Conservation (phyloP, 2,797 vertebrate genomes). For the Coccyzus lansbergi region DNA sequence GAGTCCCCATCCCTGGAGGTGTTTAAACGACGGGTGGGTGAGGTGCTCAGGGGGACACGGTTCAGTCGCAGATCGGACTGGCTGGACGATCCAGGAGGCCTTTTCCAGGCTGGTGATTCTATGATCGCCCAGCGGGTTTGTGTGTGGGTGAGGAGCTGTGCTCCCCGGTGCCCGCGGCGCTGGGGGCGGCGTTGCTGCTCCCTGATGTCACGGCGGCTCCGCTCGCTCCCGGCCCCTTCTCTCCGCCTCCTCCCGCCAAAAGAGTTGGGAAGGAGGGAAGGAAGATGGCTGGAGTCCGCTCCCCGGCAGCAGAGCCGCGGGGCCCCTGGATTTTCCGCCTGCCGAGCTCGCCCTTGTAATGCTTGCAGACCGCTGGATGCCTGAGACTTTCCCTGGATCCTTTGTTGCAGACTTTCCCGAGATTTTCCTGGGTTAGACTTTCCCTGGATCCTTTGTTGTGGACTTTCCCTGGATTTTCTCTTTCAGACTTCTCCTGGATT, state of each 20-base stretch:
- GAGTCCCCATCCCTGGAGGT: too few species aligned
- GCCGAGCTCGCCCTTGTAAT: constrained; percentile 24
- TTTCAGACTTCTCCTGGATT: not conserved
- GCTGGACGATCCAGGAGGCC: too few species aligned
- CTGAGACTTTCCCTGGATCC: not conserved
- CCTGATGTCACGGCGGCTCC: too few species aligned
- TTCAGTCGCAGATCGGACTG: too few species aligned
- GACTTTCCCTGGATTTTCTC: not conserved
- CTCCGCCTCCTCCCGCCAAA: constrained; percentile 8
- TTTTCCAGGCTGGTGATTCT: too few species aligned
- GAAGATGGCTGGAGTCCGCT: constrained; percentile 42
- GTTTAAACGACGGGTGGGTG: too few species aligned
- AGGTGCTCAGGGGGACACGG: too few species aligned
- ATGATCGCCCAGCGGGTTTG: too few species aligned
- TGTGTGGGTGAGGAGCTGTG: too few species aligned
- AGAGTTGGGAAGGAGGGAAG: constrained; percentile 45
- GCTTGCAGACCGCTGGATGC: constrained; percentile 23
- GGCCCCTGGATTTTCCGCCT: constrained; percentile 42
- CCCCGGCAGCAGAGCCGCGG: constrained; percentile 21
- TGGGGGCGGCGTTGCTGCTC: too few species aligned
- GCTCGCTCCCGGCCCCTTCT: too few species aligned
- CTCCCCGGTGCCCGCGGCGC: too few species aligned
- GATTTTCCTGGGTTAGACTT: not conserved
- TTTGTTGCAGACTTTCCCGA: not conserved
- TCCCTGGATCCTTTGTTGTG: not conserved